Evolutionary conservation across 2,797 vertebrate genomes (phyloP), one percentile per base, ranked within the genome.

Genomic region (Zalophus californianus): DNA sequence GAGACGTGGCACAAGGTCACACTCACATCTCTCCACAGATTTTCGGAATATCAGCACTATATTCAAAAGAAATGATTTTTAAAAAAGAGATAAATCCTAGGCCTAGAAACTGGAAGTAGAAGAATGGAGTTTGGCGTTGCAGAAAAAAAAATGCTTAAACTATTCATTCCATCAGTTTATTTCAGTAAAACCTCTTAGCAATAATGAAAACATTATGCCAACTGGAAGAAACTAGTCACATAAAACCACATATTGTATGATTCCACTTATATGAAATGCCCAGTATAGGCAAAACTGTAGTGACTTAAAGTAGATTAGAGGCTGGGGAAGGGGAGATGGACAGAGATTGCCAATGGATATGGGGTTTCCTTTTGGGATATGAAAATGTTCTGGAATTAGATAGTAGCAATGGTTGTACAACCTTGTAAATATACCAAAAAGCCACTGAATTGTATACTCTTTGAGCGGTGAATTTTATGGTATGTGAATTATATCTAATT

Each of bases 1-100:
- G 66, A 96, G 64, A 80, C 15, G 8, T 3, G 21, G 41, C 87
- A 72, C 72, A 86, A 96, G 86, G 82, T 89, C 92, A 95, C 25
- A 41, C 2, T 96, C 52, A 94, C 58, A 73, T 72, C 32, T 73
- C 58, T 50, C 62, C 18, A 68, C 54, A 86, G 52, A 86, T 44
- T 85, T 72, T 94, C 68, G 91, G n/a, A 91, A 86, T 44, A 44
- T 29, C 18, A 52, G 32, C 32, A n/a, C 77, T 79, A 14, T 54
- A 79, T 79, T 78, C 18, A 78, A 78, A n/a, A 54, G 32, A 79
- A 79, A 54, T 79, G 18, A 23, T 79, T 79, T 32, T 50, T 32
- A 14, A 54, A n/a, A n/a, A 50, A 75, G 38, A 90, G 60, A 85
- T 23, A 87, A 91, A 96, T 82, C 78, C n/a, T 52, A 60, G 56